These are phyloP conservation scores for Gallirallus australis DNA, from an alignment of 2,797 vertebrate species.

Conservation along the genomic window DNA sequence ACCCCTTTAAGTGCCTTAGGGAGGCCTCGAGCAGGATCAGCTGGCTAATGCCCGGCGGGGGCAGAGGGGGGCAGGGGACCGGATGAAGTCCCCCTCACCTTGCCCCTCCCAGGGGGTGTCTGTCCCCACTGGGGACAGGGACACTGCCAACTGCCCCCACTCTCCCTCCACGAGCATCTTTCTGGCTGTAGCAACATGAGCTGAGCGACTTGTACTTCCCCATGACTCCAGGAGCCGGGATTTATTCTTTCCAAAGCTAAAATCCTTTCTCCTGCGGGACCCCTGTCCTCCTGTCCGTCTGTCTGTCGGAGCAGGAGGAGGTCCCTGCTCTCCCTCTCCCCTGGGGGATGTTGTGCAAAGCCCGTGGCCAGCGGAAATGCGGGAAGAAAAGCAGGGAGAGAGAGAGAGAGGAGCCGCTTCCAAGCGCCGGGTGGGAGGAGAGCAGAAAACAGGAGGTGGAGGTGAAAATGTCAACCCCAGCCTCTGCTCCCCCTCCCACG, in stretches of 20 bases:
- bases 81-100: background rate
- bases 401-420: background rate
- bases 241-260: background rate
- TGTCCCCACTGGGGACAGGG: background rate
- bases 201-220: background rate
- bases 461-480: constrained; percentile 43
- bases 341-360: background rate
- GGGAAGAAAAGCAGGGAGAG: background rate
- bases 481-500: background rate
- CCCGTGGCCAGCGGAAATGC: background rate
- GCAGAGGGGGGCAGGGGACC: background rate
- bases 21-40: constrained; percentile 65
- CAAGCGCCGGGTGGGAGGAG: background rate
- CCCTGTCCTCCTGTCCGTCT: background rate
- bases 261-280: background rate
- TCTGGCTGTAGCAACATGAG: background rate
- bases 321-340: background rate
- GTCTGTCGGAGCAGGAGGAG: background rate
- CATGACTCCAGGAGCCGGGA: background rate
- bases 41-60: background rate
- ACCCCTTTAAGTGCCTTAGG: constrained; percentile 72
- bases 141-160: background rate
- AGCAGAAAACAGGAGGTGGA: constrained; percentile 41
- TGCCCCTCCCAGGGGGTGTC: background rate
- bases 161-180: background rate